Conservation (phyloP, 1,140 invertebrate genomes). For the Vanessa atalanta region DNA sequence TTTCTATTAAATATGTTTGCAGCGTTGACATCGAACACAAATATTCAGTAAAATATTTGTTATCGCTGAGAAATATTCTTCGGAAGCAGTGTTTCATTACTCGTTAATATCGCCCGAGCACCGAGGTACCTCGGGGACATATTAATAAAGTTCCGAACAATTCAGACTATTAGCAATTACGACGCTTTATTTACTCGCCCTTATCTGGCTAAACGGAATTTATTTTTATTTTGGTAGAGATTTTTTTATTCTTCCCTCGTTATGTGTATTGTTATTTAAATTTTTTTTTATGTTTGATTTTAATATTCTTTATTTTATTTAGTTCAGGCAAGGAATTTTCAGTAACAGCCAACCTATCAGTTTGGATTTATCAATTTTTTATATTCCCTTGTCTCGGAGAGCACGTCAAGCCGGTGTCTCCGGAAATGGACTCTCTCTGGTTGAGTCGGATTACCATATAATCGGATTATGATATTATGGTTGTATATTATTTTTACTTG, state of each 20-base stretch:
- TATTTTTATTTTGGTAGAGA: background rate
- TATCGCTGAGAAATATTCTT: background rate
- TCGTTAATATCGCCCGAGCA: background rate
- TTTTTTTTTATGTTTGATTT: too few species aligned
- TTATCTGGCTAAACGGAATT: background rate
- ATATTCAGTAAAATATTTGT: too few species aligned
- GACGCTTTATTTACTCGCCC: background rate
- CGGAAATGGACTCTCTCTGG: too few species aligned
- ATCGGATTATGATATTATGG: too few species aligned
- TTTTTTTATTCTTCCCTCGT: background rate
- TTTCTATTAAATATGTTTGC: background rate
- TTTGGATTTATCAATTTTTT: too few species aligned
- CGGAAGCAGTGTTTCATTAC: background rate
- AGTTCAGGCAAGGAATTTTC: too few species aligned
- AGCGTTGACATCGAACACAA: background rate
- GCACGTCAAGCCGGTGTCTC: too few species aligned
- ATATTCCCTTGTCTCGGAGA: too few species aligned
- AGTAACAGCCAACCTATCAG: too few species aligned
- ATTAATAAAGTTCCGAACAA: slow-evolving; percentile 12
- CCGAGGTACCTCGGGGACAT: background rate
- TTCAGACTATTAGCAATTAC: slow-evolving; percentile 9
- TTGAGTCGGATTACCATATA: too few species aligned
- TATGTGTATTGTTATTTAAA: background rate
- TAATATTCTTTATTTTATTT: too few species aligned
- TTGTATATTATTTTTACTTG: too few species aligned